Evolutionary conservation across 2,888 invertebrate species (phyloP).

Genomic region (Parnassius smintheus): DNA sequence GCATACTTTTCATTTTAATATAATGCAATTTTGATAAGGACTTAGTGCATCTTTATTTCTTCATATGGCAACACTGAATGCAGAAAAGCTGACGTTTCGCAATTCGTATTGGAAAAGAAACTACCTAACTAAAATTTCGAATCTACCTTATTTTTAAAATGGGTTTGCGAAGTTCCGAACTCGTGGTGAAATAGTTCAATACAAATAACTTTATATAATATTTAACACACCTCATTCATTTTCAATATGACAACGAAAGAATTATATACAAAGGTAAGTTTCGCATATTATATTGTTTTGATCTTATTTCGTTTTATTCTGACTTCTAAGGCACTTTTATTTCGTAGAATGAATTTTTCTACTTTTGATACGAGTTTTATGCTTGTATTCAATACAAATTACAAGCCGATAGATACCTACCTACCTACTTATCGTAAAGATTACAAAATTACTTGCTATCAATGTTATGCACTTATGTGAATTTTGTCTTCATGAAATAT

Average conservation of each 20-base stretch:
- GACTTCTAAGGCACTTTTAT: conserved; percentile 32
- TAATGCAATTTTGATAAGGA: too few relatives aligned
- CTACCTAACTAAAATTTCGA: conserved; percentile 54
- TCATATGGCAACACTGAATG: conserved; percentile 36
- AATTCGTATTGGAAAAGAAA: conserved; percentile 50
- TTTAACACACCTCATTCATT: conserved; percentile 32
- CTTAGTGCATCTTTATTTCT: too few relatives aligned
- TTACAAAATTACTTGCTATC: too few relatives aligned
- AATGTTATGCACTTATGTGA: too few relatives aligned
- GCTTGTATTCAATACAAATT: too few relatives aligned
- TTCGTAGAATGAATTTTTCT: conserved; percentile 29
- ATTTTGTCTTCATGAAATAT: too few relatives aligned
- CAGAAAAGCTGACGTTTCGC: conserved; percentile 58
- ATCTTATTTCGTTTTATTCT: conserved; percentile 33
- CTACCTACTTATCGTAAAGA: too few relatives aligned
- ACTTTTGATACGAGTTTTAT: too few relatives aligned
- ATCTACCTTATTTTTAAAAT: conserved; percentile 73
- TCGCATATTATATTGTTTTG: conserved; percentile 36
- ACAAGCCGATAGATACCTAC: too few relatives aligned
- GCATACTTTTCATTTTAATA: too few relatives aligned
- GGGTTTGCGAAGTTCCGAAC: conserved; percentile 56
- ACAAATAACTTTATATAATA: conserved; percentile 32
- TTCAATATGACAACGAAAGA: conserved; percentile 77
- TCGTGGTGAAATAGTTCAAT: conserved; percentile 63
- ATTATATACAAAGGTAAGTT: conserved; percentile 75